Percentiles rank a stretch among this genome's conserved stretches.
Conservation (phyloP, 2,888 invertebrate genomes). For the Myopa testacea region DNA sequence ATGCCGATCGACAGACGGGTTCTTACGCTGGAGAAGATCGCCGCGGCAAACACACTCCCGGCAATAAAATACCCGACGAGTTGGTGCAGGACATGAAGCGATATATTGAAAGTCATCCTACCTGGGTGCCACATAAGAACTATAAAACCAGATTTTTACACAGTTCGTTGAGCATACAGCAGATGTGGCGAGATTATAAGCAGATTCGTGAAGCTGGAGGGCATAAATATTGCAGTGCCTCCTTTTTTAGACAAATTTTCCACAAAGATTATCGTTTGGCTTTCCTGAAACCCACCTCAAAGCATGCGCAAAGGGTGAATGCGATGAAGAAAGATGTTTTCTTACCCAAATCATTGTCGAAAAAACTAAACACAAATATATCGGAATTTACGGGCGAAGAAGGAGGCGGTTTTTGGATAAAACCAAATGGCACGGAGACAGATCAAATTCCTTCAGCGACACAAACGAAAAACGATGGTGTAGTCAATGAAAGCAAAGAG, state of each 20-base stretch:
- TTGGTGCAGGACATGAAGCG: constrained; percentile 43
- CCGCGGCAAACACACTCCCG: constrained; percentile 42
- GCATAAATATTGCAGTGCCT: constrained; percentile 38
- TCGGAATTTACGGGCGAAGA: constrained; percentile 50
- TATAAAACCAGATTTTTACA: constrained; percentile 48
- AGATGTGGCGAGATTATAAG: constrained; percentile 49
- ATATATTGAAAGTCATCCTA: constrained; percentile 50
- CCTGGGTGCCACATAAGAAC: constrained; percentile 49
- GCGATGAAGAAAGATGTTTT: constrained; percentile 23
- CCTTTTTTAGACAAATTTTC: constrained; percentile 46
- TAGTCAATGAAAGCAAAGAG: neutral
- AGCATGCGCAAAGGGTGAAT: constrained; percentile 42
- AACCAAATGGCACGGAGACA: constrained; percentile 16
- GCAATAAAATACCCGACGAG: constrained; percentile 47
- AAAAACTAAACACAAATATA: constrained; percentile 47
- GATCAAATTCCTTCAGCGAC: neutral
- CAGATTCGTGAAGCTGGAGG: constrained; percentile 41
- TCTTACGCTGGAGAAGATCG: constrained; percentile 47
- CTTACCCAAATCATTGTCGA: neutral
- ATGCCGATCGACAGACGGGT: constrained; percentile 49
- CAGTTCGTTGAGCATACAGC: constrained; percentile 47
- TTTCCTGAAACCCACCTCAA: constrained; percentile 44
- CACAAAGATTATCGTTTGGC: constrained; percentile 47
- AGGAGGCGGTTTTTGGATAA: constrained; percentile 47
- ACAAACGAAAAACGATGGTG: too few species aligned